Evolutionary conservation across 2,888 invertebrate genomes (phyloP), one percentile per base, ranked within the genome.

Genomic region (Nysson spinosus): DNA sequence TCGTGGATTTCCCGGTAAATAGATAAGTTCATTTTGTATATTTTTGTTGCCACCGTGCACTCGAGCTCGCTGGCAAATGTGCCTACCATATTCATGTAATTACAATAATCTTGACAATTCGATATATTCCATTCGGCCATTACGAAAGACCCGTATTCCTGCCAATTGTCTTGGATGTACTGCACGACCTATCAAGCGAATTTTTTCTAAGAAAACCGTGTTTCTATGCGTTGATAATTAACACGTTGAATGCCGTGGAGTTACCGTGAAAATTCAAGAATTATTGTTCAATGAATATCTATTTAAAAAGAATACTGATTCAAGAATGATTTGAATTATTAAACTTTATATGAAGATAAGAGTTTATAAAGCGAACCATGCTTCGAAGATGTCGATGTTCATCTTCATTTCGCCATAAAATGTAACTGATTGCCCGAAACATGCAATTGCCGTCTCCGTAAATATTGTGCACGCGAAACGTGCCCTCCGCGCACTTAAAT

Each of bases 401-500:
- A n/a, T 77, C 76, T 47, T 85, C 85, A 44, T 80, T 82, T 30
- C 69, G 77, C 84, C 84, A 85, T 30, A 85, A 49, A 42, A 85
- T 78, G 56, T 79, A 84, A 46, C 85, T 85, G 57, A 85, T 72
- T 19, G 85, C 85, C 20, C 85, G 79, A 51, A 85, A 85, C 82
- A 83, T 81, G 68, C 85, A 85, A 68, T 85, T 85, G 22, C 85
- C 85, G 78, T 85, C 84, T 24, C 85, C 85, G 39, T 77, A 84
- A 66, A 85, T 83, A 46, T 81, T 82, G 51, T 78, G 82, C 75
- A 85, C 79, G 77, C 76, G 78, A 58, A 84, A 84, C 73, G 82
- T 81, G 75, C 82, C 82, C 54, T 82, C 82, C 30, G 76, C 7
- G 20, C 78, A 79, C 69, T 69, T 81, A 76, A 83, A 61, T 51